Base-by-base conservation (phyloP, 2,888 invertebrate species). In the Ornithoptera priamus region DNA sequence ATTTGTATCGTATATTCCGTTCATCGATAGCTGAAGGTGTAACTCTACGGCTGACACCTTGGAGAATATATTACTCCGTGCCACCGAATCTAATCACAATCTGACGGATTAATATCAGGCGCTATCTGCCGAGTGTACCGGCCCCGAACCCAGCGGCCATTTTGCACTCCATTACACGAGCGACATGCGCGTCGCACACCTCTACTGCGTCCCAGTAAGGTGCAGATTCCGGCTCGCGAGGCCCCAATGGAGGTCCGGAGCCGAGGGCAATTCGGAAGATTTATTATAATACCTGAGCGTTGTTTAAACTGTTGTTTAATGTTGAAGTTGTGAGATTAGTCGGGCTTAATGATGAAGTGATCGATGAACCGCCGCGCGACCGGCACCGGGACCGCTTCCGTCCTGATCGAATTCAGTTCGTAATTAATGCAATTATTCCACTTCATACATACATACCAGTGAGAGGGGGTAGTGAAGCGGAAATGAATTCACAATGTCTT, bases 1-100 rank as follows among this genome's bases (percentile, higher is more conserved):
- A 39, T 39, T 10, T 8, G 3, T 7, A 39, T 39, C 10, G 39
- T 10, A 39, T 39, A 1, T 10, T 7, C 7, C 7, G 7, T 15
- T 53, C 36, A 62, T 68, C 68, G 68, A 68, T 68, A 58, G 12
- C 22, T 24, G 62, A 62, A 66, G 8, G n/a, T 24, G 70, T 80
- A 72, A 71, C 79, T 70, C 81, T 83, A 77, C 66, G 67, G 65
- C 75, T 77, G 83, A 85, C 90, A 91, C 90, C 90, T 91, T 89
- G 74, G 77, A 80, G 85, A 88, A 88, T 89, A 89, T 85, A 90
- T 88, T 88, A 89, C 89, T 87, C 81, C 91, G 90, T 91, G 91
- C 90, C 87, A 81, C 87, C 85, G 90, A 92, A 90, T 92, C 90
- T 92, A 90, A 91, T 92, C 91, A 90, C 85, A 79, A 91, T 88